Evolutionary conservation across 2,797 vertebrate genomes (phyloP).

Genomic region (Malurus splendens): DNA sequence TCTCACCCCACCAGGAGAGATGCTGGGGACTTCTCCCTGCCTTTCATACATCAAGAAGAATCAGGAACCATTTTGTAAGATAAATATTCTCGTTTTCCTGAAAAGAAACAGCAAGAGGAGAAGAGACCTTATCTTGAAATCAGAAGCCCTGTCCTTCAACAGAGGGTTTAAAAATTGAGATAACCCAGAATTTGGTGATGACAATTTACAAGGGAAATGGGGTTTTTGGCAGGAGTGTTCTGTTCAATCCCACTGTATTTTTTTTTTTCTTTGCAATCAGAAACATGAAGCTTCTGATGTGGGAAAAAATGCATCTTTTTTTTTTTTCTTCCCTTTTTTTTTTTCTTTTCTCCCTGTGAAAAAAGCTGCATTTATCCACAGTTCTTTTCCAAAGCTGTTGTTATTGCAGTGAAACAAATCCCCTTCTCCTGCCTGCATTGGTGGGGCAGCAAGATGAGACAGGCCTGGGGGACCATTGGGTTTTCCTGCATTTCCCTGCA

Average conservation of each 20-base stretch:
- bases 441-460: neutral
- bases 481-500: neutral
- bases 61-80: neutral
- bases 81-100: neutral
- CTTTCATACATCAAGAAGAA: neutral
- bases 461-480: fast-evolving
- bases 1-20: neutral
- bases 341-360: fast-evolving
- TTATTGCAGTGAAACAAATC: neutral
- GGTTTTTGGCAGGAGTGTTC: neutral
- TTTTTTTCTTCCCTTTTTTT: fast-evolving
- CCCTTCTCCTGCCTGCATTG: neutral
- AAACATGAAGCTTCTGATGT: neutral
- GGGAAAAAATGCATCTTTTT: neutral
- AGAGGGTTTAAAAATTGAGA: neutral
- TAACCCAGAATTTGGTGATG: neutral
- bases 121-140: neutral
- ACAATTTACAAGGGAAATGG: neutral
- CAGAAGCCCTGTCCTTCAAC: neutral
- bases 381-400: neutral
- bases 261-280: neutral
- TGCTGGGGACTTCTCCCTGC: neutral
- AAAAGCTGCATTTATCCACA: neutral
- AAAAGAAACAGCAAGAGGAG: neutral
- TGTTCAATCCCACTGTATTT: fast-evolving